Base-by-base conservation (phyloP, 2,113 vertebrate species). In the Ptyas mucosa region DNA sequence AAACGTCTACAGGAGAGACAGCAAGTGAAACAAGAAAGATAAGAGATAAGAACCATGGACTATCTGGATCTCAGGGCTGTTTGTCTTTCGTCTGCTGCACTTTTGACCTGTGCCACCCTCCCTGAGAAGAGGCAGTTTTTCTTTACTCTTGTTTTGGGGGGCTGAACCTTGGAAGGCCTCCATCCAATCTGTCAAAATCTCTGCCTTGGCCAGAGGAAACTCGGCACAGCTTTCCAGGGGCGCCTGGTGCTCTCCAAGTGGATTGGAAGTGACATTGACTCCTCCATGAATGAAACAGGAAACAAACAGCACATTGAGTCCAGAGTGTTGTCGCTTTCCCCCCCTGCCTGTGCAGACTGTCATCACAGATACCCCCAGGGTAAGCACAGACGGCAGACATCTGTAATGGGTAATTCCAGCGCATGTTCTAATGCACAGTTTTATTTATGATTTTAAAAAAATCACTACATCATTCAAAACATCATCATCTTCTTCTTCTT, bases 221-320 rank as follows among this genome's bases (percentile, higher is more conserved):
- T 58, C 43, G 61, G 52, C 34, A 46, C 61, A 46, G 91, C 46
- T 91, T 92, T 92, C n/a, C 46, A 91, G 54, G 18, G 14, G 39
- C 43, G 57, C 89, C 89, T 95, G 93, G 93, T 92, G 91, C 94
- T 91, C 88, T 91, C 91, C 93, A 91, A 93, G 81, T 88, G 89
- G 88, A 95, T 95, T 95, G 89, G 91, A 93, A 94, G 57, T 95
- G 93, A 94, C 94, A 95, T 23, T 69, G 90, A 95, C 54, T 94
- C 91, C 69, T 93, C 89, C 90, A 81, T 92, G 90, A 93, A 89
- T 58, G 87, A 90, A 87, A 57, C 52, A 54, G 91, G 93, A 91
- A 95, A 95, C 93, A 93, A 95, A 93, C 90, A 91, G 55, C 90
- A 93, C 69, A 92, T 91, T 93, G 91, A 95, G 61, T 51, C 26